These are phyloP conservation scores for Pachyuromys duprasi DNA, from an alignment of 2,797 vertebrate species.

Conservation along the genomic window DNA sequence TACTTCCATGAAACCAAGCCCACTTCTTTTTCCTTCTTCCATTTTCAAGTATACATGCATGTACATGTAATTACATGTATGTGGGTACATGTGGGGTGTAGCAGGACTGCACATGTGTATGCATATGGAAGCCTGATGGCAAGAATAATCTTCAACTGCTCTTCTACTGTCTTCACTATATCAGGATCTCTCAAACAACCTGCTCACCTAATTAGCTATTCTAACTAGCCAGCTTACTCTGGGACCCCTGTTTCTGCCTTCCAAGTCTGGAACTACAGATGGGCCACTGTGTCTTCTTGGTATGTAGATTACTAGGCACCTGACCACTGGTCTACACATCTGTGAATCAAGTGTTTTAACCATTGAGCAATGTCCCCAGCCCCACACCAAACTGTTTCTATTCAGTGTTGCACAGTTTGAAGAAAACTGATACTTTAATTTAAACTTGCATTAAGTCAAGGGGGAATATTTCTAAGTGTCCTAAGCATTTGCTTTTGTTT, in stretches of 20 bases:
- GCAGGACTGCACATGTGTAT: neutral
- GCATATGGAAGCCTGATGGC: neutral
- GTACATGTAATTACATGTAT: neutral
- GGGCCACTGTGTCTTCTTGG: neutral
- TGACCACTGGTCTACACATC: neutral
- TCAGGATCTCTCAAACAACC: neutral
- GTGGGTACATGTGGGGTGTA: neutral
- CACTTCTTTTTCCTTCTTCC: neutral
- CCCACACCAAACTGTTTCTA: neutral
- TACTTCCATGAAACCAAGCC: neutral
- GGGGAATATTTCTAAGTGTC: neutral
- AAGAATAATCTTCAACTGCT: neutral
- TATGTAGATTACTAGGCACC: neutral
- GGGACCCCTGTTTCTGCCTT: neutral
- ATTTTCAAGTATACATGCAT: neutral
- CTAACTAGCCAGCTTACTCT: neutral
- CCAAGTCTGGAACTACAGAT: neutral
- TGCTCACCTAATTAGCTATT: too few species aligned
- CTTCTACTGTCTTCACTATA: neutral
- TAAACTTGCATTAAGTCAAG: constrained; percentile 1
- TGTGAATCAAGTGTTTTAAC: neutral
- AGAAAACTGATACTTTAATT: neutral
- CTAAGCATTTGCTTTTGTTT: constrained; percentile 17
- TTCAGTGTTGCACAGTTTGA: neutral
- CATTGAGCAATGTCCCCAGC: neutral